Evolutionary conservation across 2,113 vertebrate species (phyloP), one percentile per base, ranked within the genome.

Genomic region (Carollia perspicillata): DNA sequence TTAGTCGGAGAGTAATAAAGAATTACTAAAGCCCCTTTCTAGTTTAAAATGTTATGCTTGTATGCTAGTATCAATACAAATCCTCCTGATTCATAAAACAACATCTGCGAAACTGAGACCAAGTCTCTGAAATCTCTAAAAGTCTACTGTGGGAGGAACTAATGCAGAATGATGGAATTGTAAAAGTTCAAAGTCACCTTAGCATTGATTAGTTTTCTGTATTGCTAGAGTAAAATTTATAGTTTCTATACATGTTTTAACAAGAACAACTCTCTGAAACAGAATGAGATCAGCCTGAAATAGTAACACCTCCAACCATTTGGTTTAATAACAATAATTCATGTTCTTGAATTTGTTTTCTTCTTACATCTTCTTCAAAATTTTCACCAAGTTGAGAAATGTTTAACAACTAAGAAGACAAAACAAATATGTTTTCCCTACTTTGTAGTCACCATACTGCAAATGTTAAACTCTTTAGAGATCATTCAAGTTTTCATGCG

Each of bases 371-470:
- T n/a, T 55, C 40, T 55, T 95, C 66, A 87, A 78, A 63, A 75
- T 79, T 93, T 16, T 74, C 40, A 68, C 37, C 60, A 26, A 92
- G 14, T 53, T 78, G 58, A 77, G 42, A 97, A 92, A 85, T 90
- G 23, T 78, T 55, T 95, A 63, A 92, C 8, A 83, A 49, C 72
- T 75, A 72, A 55, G 5, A 14, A 8, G 23, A 58, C 7, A 71
- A 95, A 89, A 58, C 8, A 51, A 55, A 51, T 51, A 30, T 47
- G 20, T 60, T 96, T 90, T 33, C 5, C n/a, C 63, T 51, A 28
- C 28, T 49, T 78, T 30, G 13, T 53, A 68, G 17, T 90, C 44
- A 79, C 51, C 65, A 77, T 18, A 80, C 22, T 74, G 12, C 18
- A 79, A 83, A 89, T 51, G 69, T 55, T 63, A 74, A 84, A 89